Percentiles rank a stretch among this genome's conserved stretches.
These are phyloP conservation scores for Oncopeltus fasciatus DNA, from an alignment of 1,140 invertebrate genomes.

Conservation along the genomic window DNA sequence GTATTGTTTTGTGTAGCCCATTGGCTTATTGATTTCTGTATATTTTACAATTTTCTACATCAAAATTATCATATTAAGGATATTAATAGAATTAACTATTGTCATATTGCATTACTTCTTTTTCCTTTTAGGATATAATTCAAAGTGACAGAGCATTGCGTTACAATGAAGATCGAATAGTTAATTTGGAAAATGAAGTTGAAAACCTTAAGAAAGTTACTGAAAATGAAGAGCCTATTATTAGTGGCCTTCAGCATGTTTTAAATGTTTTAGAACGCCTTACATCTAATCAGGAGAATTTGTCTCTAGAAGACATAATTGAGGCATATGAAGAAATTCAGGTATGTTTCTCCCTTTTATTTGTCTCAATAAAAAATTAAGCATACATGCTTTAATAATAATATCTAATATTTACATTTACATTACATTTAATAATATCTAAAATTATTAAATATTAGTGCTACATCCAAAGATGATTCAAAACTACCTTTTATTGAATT, in stretches of 20 bases:
- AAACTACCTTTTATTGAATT: too few relatives aligned
- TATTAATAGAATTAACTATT: neutral
- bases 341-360: conserved; percentile 30
- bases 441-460: too few relatives aligned
- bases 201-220: conserved; percentile 53
- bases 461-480: too few relatives aligned
- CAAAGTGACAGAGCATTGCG: conserved; percentile 66
- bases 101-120: too few relatives aligned
- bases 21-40: too few relatives aligned
- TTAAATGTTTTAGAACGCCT: conserved; percentile 53
- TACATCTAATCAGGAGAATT: conserved; percentile 34
- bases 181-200: conserved; percentile 66
- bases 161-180: conserved; percentile 58
- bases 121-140: conserved; percentile 59
- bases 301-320: conserved; percentile 53
- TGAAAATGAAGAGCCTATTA: conserved; percentile 54
- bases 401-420: too few relatives aligned
- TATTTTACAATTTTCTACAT: neutral
- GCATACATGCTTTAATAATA: too few relatives aligned
- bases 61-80: neutral
- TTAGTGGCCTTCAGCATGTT: conserved; percentile 57
- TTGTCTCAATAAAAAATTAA: too few relatives aligned
- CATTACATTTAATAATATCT: too few relatives aligned
- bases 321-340: conserved; percentile 59
- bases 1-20: too few relatives aligned